A percentile compares a stretch with the other conserved stretches of the same genome.
Evolutionary conservation across 2,113 vertebrate genomes (phyloP).

Genomic region (Paedocypris sp.): DNA sequence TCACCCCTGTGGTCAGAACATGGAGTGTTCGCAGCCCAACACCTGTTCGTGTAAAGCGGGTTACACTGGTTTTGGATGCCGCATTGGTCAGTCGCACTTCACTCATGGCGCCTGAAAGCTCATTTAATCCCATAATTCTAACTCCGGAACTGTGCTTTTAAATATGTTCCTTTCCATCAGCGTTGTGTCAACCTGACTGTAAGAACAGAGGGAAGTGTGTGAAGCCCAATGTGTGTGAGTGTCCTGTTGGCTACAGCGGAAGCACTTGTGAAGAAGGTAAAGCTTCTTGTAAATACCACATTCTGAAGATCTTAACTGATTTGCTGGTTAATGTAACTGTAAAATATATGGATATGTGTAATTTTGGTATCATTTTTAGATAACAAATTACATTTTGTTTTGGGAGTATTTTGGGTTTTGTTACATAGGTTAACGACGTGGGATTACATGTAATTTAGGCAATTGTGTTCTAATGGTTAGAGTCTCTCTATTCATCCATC

Average conservation of each 20-base stretch:
- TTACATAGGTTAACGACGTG: too few species aligned
- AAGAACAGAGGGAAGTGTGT: slow-evolving; percentile 77
- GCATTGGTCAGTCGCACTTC: slow-evolving; percentile 58
- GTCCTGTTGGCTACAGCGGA: slow-evolving; percentile 64
- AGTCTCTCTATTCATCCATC: too few species aligned
- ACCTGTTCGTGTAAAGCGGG: slow-evolving; percentile 76
- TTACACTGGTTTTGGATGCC: slow-evolving; percentile 73
- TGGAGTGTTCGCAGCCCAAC: slow-evolving; percentile 74
- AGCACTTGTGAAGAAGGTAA: slow-evolving; percentile 74
- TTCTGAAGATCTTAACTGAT: too few species aligned
- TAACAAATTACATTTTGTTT: too few species aligned
- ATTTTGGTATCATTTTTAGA: too few species aligned
- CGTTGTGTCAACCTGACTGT: slow-evolving; percentile 76
- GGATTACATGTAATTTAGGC: too few species aligned
- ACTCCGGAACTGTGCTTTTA: too few species aligned
- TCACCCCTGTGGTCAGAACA: slow-evolving; percentile 70
- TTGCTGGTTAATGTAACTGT: too few species aligned
- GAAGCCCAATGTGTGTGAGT: slow-evolving; percentile 70
- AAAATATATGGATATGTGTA: too few species aligned
- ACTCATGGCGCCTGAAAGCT: background rate
- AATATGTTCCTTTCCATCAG: slow-evolving; percentile 50
- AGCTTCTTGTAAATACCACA: background rate
- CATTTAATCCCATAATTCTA: too few species aligned
- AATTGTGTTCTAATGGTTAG: too few species aligned
- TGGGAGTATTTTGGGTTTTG: too few species aligned